phyloP scores from a whole-genome alignment of 1,140 invertebrate genomes.

The Diploscapter pachys region DNA sequence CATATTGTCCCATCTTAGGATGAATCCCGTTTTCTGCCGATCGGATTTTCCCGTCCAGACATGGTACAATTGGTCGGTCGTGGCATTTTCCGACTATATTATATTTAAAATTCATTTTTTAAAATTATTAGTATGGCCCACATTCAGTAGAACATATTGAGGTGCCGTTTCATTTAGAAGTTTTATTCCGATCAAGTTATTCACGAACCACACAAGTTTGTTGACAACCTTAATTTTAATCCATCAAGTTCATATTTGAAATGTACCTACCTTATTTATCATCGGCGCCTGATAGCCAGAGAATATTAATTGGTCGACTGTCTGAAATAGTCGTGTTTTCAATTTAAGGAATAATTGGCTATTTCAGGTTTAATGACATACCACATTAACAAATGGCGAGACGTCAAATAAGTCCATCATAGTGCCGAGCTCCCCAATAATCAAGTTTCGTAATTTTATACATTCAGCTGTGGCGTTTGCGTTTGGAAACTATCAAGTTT shows the following conservation, averaged over 20 bases:
- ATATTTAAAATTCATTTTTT: neutral
- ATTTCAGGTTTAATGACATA: neutral
- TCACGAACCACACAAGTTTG: neutral
- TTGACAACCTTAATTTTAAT: slow-evolving; percentile 2
- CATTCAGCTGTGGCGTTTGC: too few relatives aligned
- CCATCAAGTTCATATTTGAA: neutral
- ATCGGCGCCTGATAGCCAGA: slow-evolving; percentile 29
- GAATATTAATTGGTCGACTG: slow-evolving; percentile 32
- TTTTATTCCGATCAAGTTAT: neutral
- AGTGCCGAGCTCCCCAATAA: slow-evolving; percentile 16
- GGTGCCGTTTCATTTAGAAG: neutral
- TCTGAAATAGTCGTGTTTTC: slow-evolving; percentile 10
- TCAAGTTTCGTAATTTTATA: neutral
- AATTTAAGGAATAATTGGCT: neutral
- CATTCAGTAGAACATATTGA: too few relatives aligned
- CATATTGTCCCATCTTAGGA: slow-evolving; percentile 9
- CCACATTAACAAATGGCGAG: slow-evolving; percentile 28
- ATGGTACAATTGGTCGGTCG: slow-evolving; percentile 6
- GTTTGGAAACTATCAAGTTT: too few relatives aligned
- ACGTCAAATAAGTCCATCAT: slow-evolving; percentile 16
- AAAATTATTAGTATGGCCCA: neutral
- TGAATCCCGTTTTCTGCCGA: slow-evolving; percentile 1
- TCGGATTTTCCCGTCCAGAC: slow-evolving; percentile 18
- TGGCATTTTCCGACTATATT: neutral
- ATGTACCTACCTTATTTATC: slow-evolving; percentile 14